Conservation (phyloP, 2,113 vertebrate species). For the Climacteris rufus region DNA sequence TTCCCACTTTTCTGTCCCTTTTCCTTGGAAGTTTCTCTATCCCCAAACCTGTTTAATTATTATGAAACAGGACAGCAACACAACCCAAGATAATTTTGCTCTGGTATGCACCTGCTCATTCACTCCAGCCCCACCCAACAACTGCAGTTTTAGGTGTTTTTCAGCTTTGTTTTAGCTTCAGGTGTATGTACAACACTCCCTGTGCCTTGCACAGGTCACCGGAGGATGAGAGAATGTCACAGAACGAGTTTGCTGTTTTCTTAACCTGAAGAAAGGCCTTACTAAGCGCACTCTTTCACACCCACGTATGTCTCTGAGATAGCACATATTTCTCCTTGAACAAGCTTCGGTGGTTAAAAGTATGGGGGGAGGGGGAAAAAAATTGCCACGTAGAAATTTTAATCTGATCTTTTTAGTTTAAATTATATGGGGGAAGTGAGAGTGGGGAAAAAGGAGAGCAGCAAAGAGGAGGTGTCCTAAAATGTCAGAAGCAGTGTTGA, state of each 20-base stretch:
- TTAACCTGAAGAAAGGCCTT: constrained; percentile 8
- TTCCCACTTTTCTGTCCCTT: neutral
- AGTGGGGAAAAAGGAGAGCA: neutral
- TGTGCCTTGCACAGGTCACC: neutral
- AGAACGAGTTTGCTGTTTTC: constrained; percentile 38
- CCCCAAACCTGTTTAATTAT: neutral
- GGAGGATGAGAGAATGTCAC: constrained; percentile 41
- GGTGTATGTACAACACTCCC: constrained; percentile 10
- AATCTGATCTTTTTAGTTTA: neutral
- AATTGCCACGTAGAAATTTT: neutral
- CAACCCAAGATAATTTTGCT: neutral
- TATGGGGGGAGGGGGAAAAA: rapidly evolving
- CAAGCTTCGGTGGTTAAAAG: neutral
- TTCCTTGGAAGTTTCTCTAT: neutral
- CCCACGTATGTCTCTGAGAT: neutral
- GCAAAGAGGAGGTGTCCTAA: neutral
- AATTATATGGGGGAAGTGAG: neutral
- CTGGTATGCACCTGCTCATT: constrained; percentile 38
- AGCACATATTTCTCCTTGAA: neutral
- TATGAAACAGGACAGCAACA: neutral
- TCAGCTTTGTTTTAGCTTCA: constrained; percentile 34
- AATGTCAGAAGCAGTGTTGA: neutral
- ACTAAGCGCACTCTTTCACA: neutral
- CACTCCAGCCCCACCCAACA: constrained; percentile 14
- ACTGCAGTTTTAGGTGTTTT: neutral